Percentiles rank a stretch among this genome's conserved stretches.
Conservation (phyloP, 2,888 invertebrate species). For the Harmothoe impar region DNA sequence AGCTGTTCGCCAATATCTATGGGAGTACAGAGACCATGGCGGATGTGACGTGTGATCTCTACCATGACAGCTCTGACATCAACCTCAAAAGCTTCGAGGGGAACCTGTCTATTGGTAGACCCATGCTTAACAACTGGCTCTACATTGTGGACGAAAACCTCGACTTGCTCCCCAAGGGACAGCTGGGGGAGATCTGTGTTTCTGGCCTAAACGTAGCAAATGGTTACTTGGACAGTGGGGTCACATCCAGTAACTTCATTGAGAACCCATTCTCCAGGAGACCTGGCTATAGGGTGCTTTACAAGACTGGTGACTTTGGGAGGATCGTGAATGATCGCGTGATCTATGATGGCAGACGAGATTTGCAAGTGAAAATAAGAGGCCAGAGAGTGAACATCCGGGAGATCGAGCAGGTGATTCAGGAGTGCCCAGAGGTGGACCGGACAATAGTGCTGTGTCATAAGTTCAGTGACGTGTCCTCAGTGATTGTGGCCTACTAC, state of each 20-base stretch:
- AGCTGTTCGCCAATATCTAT: conserved; percentile 92
- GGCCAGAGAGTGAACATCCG: conserved; percentile 89
- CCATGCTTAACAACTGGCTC: conserved; percentile 90
- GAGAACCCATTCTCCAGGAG: conserved; percentile 86
- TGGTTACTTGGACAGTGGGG: conserved; percentile 88
- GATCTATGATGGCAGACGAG: conserved; percentile 87
- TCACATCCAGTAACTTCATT: conserved; percentile 73
- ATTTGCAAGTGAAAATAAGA: conserved; percentile 68
- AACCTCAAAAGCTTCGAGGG: conserved; percentile 61
- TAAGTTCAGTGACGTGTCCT: conserved; percentile 82
- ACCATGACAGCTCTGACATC: conserved; percentile 85
- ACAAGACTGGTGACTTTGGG: conserved; percentile 93
- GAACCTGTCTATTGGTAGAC: conserved; percentile 93
- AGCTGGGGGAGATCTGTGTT: conserved; percentile 89
- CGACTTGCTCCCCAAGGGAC: conserved; percentile 88
- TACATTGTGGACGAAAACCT: conserved; percentile 90
- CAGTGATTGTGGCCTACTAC: conserved; percentile 68
- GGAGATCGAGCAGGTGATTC: conserved; percentile 87
- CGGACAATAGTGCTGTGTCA: conserved; percentile 92
- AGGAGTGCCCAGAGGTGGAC: conserved; percentile 85
- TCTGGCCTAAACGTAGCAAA: conserved; percentile 90
- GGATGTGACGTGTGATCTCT: conserved; percentile 91
- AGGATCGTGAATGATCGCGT: conserved; percentile 88
- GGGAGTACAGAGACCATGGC: conserved; percentile 96
- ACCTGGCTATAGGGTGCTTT: conserved; percentile 86